Conservation (phyloP, 2,888 invertebrate genomes). For the Piscicola geometra region DNA sequence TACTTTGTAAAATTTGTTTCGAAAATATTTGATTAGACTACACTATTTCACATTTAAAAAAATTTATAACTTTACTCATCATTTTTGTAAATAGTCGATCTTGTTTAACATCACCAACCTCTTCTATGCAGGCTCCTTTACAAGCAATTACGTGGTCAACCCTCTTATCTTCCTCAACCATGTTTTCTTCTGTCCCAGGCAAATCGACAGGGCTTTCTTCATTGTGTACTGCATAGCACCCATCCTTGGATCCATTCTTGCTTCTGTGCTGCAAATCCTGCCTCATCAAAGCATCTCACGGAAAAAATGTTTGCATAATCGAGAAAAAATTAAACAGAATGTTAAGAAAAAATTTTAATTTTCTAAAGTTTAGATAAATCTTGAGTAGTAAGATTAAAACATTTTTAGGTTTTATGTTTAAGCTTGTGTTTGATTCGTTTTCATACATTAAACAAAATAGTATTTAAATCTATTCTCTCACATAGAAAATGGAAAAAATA, state of each 20-base stretch:
- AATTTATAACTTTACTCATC: background rate
- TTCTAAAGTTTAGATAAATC: no score
- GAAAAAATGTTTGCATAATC: no score
- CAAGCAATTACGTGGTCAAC: constrained; percentile 2
- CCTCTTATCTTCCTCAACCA: constrained; percentile 4
- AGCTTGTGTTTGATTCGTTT: no score
- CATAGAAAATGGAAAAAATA: no score
- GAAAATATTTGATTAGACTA: background rate
- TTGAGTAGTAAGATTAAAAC: no score
- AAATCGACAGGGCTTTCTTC: background rate
- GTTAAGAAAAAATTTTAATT: no score
- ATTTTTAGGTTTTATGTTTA: no score
- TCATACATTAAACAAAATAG: no score
- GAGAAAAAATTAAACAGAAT: no score
- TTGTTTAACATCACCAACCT: no score
- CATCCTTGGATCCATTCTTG: background rate
- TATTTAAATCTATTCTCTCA: no score
- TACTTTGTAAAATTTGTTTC: background rate
- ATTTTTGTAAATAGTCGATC: background rate
- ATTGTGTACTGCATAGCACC: constrained; percentile 12
- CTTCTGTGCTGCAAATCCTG: background rate
- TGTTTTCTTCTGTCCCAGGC: background rate
- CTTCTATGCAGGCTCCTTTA: background rate
- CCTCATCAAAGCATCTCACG: no score
- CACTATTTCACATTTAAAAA: background rate